phyloP scores from a whole-genome alignment of 2,113 vertebrate species.

The Myotis yumanensis region DNA sequence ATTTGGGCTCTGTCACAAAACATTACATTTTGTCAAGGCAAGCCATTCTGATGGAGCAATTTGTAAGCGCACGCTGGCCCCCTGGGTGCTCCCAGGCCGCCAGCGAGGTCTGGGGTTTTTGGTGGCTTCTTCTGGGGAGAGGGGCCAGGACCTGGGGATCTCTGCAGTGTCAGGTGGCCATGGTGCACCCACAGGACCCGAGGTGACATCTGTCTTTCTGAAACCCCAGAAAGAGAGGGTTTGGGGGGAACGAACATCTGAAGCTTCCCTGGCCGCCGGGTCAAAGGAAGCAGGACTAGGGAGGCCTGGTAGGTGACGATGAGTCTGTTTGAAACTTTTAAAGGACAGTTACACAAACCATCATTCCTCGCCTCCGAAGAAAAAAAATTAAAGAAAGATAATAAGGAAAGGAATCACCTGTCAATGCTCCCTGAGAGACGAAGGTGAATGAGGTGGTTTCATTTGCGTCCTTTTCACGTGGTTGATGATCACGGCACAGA shows the following conservation, averaged over 20 bases:
- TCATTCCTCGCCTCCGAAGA: not conserved
- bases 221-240: slow-evolving; percentile 4
- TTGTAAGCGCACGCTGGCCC: slow-evolving; percentile 83
- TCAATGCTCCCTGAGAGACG: not conserved
- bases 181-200: not conserved
- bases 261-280: not conserved
- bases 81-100: not conserved
- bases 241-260: rapidly evolving
- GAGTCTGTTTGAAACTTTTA: not conserved
- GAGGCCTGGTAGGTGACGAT: not conserved
- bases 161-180: not conserved
- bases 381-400: not conserved
- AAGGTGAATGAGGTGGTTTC: not conserved
- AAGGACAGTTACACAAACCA: not conserved
- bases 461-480: not conserved
- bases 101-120: slow-evolving; percentile 74
- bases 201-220: slow-evolving; percentile 40
- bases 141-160: slow-evolving; percentile 60
- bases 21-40: slow-evolving; percentile 92
- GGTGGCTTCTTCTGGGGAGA: slow-evolving; percentile 56
- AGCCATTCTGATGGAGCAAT: slow-evolving; percentile 91
- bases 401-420: not conserved
- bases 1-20: slow-evolving; percentile 95
- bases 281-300: not conserved
- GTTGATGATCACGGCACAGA: not conserved